These are phyloP conservation scores for Acronicta alni DNA, from an alignment of 2,888 invertebrate genomes.

Conservation along the genomic window DNA sequence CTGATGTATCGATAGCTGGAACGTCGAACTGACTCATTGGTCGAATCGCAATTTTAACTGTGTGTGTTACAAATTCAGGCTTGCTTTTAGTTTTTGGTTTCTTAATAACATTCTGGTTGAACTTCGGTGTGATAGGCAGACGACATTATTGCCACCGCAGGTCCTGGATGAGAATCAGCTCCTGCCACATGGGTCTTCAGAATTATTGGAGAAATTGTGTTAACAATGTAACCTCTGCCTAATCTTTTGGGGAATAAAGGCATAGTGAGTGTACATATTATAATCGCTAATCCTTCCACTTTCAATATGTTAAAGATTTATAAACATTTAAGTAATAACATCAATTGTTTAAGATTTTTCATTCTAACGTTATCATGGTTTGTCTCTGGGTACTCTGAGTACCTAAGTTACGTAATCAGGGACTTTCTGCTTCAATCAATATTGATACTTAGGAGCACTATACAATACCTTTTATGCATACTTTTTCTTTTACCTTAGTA, in stretches of 20 bases:
- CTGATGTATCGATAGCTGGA: neutral
- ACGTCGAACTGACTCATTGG: neutral
- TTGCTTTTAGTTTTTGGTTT: too few relatives aligned
- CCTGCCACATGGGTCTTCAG: too few relatives aligned
- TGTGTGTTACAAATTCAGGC: neutral
- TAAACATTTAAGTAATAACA: neutral
- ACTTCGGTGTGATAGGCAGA: too few relatives aligned
- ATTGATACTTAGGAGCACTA: neutral
- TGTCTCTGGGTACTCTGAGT: neutral
- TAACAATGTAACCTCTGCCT: too few relatives aligned
- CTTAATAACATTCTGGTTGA: too few relatives aligned
- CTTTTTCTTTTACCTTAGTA: too few relatives aligned
- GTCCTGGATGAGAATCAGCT: too few relatives aligned
- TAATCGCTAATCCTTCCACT: neutral
- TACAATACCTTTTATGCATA: neutral
- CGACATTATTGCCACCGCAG: too few relatives aligned
- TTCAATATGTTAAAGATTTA: neutral
- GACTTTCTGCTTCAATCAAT: neutral
- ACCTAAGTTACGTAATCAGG: neutral
- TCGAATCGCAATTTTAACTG: neutral
- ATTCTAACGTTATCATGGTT: neutral
- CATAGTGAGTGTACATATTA: neutral
- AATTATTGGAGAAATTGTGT: too few relatives aligned
- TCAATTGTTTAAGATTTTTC: neutral
- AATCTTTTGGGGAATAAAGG: neutral